phyloP scores from a whole-genome alignment of 2,888 invertebrate species.

The Volucella bombylans region DNA sequence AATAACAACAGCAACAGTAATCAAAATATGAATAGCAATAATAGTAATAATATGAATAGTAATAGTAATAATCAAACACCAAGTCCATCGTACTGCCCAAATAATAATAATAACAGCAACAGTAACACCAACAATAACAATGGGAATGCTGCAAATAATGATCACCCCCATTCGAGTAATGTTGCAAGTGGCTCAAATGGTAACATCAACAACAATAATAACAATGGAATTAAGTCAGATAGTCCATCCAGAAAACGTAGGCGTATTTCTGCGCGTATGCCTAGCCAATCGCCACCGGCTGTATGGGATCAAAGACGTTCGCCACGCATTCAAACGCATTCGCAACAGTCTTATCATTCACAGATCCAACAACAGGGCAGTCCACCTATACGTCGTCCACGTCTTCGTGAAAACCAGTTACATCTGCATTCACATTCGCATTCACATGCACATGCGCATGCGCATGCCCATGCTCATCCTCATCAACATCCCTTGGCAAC shows the following conservation, averaged over 20 bases:
- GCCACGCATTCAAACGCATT: too few relatives aligned
- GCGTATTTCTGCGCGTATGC: constrained; percentile 86
- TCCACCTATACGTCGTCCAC: too few relatives aligned
- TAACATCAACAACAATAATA: constrained; percentile 41
- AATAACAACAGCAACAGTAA: too few relatives aligned
- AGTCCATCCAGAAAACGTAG: constrained; percentile 93
- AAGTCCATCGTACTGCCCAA: constrained; percentile 73
- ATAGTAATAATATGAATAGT: too few relatives aligned
- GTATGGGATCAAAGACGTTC: constrained; percentile 84
- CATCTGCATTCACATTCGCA: too few relatives aligned
- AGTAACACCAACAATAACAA: constrained; percentile 74
- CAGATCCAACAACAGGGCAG: too few relatives aligned
- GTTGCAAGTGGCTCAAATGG: constrained; percentile 71
- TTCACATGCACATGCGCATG: too few relatives aligned
- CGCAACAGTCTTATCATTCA: too few relatives aligned
- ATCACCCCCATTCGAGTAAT: constrained; percentile 72
- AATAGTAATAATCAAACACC: constrained; percentile 67
- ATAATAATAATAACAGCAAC: constrained; percentile 71
- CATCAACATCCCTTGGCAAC: constrained; percentile 75
- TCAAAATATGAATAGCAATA: too few relatives aligned
- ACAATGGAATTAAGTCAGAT: constrained; percentile 86
- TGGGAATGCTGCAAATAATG: constrained; percentile 66
- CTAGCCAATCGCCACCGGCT: constrained; percentile 83
- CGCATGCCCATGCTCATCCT: constrained; percentile 58
- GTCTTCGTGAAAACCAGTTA: too few relatives aligned